Conservation (phyloP, 2,888 invertebrate genomes). For the Xylophagus ater region DNA sequence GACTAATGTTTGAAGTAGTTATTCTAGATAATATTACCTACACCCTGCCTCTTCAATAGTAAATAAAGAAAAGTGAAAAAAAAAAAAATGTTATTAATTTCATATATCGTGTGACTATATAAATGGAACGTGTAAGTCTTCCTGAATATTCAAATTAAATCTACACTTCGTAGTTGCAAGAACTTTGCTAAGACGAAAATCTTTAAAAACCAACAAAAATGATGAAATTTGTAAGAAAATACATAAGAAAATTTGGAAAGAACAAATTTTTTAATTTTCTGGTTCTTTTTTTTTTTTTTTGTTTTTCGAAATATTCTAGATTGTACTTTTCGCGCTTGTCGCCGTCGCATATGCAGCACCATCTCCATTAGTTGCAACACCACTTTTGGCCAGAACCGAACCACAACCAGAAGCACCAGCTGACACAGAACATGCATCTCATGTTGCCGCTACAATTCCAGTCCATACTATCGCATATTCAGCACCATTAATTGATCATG, state of each 20-base stretch:
- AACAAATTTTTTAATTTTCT: not conserved
- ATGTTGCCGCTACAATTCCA: slow-evolving; percentile 15
- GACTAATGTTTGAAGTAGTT: too few species aligned
- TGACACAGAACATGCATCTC: slow-evolving; percentile 15
- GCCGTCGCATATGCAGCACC: slow-evolving; percentile 5
- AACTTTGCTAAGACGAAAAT: slow-evolving; percentile 6
- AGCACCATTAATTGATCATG: slow-evolving; percentile 1
- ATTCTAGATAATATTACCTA: too few species aligned
- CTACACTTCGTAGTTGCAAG: slow-evolving; percentile 11
- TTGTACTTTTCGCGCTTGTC: slow-evolving; percentile 6
- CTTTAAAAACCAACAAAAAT: slow-evolving; percentile 4
- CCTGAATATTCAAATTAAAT: slow-evolving; percentile 3
- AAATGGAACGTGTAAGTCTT: slow-evolving; percentile 7
- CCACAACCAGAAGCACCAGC: slow-evolving; percentile 16
- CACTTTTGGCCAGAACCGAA: slow-evolving; percentile 10
- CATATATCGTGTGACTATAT: too few species aligned
- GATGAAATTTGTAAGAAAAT: slow-evolving; percentile 9
- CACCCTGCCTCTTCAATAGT: too few species aligned
- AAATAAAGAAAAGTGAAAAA: too few species aligned
- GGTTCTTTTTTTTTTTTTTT: not conserved
- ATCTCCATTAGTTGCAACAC: slow-evolving; percentile 10
- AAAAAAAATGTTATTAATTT: too few species aligned
- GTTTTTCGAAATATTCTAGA: not conserved
- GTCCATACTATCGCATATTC: slow-evolving; percentile 11
- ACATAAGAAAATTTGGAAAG: not conserved